Evolutionary conservation across 1,140 invertebrate species (phyloP), one percentile per base, ranked within the genome.

Genomic region (Drosophila ananassae): DNA sequence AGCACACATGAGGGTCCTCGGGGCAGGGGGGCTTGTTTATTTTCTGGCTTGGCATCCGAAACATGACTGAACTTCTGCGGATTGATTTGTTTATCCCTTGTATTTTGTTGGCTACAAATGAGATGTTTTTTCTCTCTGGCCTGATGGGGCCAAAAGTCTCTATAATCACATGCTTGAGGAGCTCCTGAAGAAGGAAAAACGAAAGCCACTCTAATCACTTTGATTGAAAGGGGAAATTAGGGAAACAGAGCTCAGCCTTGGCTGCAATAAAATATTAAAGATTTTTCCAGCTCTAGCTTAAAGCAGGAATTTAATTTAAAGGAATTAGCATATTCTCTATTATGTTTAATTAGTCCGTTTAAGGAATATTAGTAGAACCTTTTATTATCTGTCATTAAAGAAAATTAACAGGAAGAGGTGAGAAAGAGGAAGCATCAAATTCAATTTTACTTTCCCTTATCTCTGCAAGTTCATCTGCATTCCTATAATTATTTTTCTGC

Each of bases 381-480:
- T 34, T 52, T 56, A 77, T 79, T 74, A 75, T 34, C 17, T 17
- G 21, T 50, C 67, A 77, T 82, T 71, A 76, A 54, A 71, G 22
- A 41, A 66, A 17, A 44, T 17, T 6, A 4, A 28, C 5, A 21
- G 5, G 2, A 24, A 22, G 13, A 67, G 48, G 55, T 24, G 28
- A 44, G 51, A 41, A 47, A 44, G 30, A 60, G 62, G 52, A 37
- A 32, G 66, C 13, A 8, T 34, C 34, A 64, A 69, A 78, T 79
- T 82, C 69, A 83, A 84, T 84, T 84, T 58, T 55, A 77, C 81
- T 80, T 84, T 84, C 59, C 77, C 67, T 74, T 84, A 62, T 83
- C 79, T 57, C 34, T 44, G 21, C 25, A 73, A 50, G 37, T 55
- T 73, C 62, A 73, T 76, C 76, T 76, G 77, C 58, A 59, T 55